Evolutionary conservation across 2,113 vertebrate species (phyloP).

Genomic region (Pavo muticus): DNA sequence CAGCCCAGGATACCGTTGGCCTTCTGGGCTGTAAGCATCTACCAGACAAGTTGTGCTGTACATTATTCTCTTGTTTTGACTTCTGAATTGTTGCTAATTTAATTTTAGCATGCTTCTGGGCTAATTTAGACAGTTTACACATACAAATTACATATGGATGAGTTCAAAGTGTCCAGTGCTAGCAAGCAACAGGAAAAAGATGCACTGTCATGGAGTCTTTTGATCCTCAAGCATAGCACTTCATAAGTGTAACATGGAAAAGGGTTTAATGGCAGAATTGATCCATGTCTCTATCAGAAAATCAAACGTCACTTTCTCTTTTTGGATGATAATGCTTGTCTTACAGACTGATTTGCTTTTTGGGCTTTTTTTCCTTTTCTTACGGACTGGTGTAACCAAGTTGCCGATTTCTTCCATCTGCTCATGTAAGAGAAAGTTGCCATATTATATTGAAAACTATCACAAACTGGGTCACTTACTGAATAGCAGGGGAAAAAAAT

Average conservation of each 20-base stretch:
- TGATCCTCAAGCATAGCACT: background rate
- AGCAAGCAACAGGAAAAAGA: rapidly evolving
- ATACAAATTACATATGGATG: background rate
- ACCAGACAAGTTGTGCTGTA: background rate
- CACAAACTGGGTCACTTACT: constrained; percentile 32
- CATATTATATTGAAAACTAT: background rate
- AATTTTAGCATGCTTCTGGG: background rate
- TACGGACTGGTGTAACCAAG: background rate
- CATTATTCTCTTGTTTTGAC: background rate
- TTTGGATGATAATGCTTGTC: background rate
- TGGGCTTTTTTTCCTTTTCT: background rate
- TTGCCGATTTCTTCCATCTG: background rate
- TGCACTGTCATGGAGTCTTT: background rate
- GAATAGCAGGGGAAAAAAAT: background rate
- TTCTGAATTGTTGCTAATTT: background rate
- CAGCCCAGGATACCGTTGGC: too few species aligned
- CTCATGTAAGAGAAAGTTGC: background rate
- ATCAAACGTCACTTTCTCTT: background rate
- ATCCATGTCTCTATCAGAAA: background rate
- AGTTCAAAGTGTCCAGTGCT: background rate
- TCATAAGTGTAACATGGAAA: background rate
- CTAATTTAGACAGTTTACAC: background rate
- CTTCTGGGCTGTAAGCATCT: background rate
- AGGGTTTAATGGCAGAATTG: background rate
- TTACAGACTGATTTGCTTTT: background rate